These are phyloP conservation scores for Python bivittatus DNA, from an alignment of 2,113 vertebrate genomes.

Conservation along the genomic window DNA sequence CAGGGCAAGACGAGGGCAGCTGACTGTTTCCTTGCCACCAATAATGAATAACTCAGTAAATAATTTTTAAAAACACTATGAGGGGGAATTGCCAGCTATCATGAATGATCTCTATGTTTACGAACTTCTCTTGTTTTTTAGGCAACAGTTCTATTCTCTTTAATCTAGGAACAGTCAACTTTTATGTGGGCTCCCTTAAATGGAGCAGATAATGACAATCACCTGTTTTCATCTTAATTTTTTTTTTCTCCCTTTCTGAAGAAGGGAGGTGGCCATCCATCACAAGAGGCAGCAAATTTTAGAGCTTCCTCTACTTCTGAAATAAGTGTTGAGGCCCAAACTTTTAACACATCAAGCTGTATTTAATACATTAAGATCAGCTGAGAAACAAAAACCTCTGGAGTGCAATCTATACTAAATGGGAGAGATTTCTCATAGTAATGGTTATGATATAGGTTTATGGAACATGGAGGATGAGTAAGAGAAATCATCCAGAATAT, in stretches of 20 bases:
- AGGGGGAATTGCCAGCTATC: neutral
- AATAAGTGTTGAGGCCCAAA: neutral
- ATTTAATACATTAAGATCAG: neutral
- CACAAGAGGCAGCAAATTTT: neutral
- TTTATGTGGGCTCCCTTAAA: neutral
- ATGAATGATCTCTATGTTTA: neutral
- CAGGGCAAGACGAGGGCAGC: neutral
- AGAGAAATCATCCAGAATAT: neutral
- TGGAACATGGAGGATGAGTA: neutral
- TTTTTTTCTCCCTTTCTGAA: neutral
- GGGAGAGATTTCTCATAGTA: neutral
- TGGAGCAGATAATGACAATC: neutral
- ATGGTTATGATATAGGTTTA: neutral
- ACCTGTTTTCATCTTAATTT: neutral
- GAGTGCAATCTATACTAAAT: neutral
- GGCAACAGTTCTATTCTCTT: neutral
- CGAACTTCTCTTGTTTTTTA: neutral
- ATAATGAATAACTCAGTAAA: neutral
- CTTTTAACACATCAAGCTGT: neutral
- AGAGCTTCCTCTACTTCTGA: neutral
- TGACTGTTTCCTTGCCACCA: neutral
- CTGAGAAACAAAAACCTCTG: neutral
- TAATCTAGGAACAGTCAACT: neutral
- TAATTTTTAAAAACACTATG: neutral
- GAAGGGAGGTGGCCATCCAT: neutral